Base-by-base conservation (phyloP, 2,797 vertebrate genomes). In the Gadopsis marmoratus region DNA sequence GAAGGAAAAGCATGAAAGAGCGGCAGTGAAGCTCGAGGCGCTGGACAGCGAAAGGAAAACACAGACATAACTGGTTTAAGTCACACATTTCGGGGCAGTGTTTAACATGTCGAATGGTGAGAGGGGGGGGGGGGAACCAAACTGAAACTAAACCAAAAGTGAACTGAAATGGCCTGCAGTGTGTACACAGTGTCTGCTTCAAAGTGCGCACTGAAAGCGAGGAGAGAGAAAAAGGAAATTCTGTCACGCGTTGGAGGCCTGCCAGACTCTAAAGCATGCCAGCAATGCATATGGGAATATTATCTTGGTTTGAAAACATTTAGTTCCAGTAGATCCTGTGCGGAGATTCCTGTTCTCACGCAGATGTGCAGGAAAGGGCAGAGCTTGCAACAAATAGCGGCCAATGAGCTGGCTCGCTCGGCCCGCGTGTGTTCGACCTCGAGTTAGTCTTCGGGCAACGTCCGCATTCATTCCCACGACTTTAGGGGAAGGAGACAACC, bases 241-340 rank as follows among this genome's bases (percentile, higher is more conserved):
- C 45, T 84, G 91, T 91, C 89, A 90, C 56, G 13, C 70, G 63
- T 50, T 90, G 91, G 87, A 86, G 4, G 72, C 12, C 75, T 64
- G 89, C 91, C 89, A 89, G 66, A 58, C 33, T 48, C 65, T 2
- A 87, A 93, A 91, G 88, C 92, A 93, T 93, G 91, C 87, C 89
- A 92, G 92, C 89, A 83, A 91, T 90, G 92, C 93, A 92, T 87
- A 78, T 80, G 91, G 92, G 92, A 92, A 93, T 92, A 93, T 85
- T 93, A 94, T 94, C 93, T 93, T 90, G 92, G 93, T 93, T 88
- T 92, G 85, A 94, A 95, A 95, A 91, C 93, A 93, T 95, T 93
- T 94, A 93, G 91, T 94, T 95, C 92, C 92, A 94, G 87, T 80
- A 92, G 93, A 94, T 94, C 90, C 90, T 90, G 85, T 67, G 76